Evolutionary conservation across 2,888 invertebrate genomes (phyloP).

Genomic region (Carabus problematicus): DNA sequence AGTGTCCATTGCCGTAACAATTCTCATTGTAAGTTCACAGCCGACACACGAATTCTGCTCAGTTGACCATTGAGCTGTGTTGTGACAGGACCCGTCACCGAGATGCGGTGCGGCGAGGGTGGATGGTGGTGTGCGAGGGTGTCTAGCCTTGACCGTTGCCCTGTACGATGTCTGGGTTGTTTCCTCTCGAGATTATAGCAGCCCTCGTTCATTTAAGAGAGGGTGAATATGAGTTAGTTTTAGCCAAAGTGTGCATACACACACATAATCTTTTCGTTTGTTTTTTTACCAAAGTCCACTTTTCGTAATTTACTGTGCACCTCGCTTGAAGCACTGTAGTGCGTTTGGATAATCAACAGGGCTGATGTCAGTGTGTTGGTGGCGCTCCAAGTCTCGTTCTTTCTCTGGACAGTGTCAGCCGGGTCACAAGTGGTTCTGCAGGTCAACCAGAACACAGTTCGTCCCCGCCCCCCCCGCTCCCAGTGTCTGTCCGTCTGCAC

Average conservation of each 20-base stretch:
- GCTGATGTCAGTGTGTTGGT: too few relatives aligned
- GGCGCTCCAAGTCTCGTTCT: too few relatives aligned
- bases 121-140: neutral
- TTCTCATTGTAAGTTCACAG: neutral
- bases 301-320: too few relatives aligned
- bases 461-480: conserved; percentile 8
- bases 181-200: conserved; percentile 3
- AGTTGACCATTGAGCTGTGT: neutral
- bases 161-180: neutral
- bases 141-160: conserved; percentile 6
- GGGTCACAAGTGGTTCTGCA: conserved; percentile 18
- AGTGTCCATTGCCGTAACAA: neutral
- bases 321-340: too few relatives aligned
- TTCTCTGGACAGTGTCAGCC: conserved; percentile 5
- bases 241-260: too few relatives aligned
- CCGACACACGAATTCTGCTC: neutral
- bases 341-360: too few relatives aligned
- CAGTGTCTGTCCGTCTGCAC: conserved; percentile 50
- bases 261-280: too few relatives aligned
- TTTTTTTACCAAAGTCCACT: too few relatives aligned
- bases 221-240: too few relatives aligned
- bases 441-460: conserved; percentile 20
- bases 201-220: too few relatives aligned
- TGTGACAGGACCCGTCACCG: neutral
- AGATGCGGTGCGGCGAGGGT: neutral